Evolutionary conservation across 2,113 vertebrate genomes (phyloP), one percentile per base, ranked within the genome.

Genomic region (Chlamydotis undulata): DNA sequence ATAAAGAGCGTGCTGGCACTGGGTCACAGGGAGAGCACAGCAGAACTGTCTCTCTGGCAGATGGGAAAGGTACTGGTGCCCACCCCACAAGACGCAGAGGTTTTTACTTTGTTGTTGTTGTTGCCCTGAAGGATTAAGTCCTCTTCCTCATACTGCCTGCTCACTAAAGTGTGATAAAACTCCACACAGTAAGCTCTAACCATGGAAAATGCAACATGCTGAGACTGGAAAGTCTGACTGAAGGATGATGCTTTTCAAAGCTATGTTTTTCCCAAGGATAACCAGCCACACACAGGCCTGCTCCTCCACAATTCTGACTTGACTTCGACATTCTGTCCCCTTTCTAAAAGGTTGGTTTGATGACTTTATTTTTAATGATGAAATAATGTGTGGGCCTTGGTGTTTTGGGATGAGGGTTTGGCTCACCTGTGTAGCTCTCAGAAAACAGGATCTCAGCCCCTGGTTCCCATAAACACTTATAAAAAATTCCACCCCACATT

Each of bases 1-100:
- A 26, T 29, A 14, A 57, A 49, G 24, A 65, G 23, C 0, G 2
- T 5, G 3, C 50, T 81, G 60, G 24, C 2, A 2, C 4, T 7
- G 4, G 53, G 17, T 14, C 41, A 15, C 41, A 29, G 31, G 24
- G 6, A 61, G 16, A 61, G 4, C 0, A 0, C 5, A 29, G 19
- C 50, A 65, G 73, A 75, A 33, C 7, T 8, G 5, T 22, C 6
- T 37, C 29, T 33, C 29, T 74, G n/a, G 10, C 14, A 39, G 45
- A 9, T 21, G 33, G 35, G 35, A 68, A 60, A 28, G 5, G 52
- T 28, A 18, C 25, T 6, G 52, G 57, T 1, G 3, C 31, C 59
- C 18, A 39, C 4, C 7, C 19, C 29, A 25, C 31, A 19, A 73
- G 49, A 69, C 3, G 4, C 26, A 39, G 24, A 57, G 7, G 2